Conservation (phyloP, 2,888 invertebrate species). For the Andrena praecox region DNA sequence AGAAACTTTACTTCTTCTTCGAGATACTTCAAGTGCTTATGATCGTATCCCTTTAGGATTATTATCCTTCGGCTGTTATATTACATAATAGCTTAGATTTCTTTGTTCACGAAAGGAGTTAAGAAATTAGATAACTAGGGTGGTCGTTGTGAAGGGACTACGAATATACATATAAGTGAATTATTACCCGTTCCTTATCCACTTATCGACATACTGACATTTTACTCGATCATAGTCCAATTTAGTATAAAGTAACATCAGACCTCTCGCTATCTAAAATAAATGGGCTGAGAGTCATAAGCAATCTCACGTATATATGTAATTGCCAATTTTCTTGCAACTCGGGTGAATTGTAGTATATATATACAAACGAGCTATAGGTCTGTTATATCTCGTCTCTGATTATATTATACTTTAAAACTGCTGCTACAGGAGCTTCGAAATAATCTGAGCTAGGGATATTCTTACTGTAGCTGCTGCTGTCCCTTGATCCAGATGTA, state of each 20-base stretch:
- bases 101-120: neutral
- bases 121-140: neutral
- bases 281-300: neutral
- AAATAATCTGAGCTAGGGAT: neutral
- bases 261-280: slow-evolving; percentile 71
- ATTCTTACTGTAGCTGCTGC: slow-evolving; percentile 64
- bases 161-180: neutral
- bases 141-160: neutral
- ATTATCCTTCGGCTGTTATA: slow-evolving; percentile 67
- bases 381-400: too few species aligned
- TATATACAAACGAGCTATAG: too few species aligned
- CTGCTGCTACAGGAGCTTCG: neutral
- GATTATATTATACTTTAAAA: neutral
- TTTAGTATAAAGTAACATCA: slow-evolving; percentile 67
- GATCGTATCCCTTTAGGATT: slow-evolving; percentile 70
- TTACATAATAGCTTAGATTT: slow-evolving; percentile 10
- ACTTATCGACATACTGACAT: slow-evolving; percentile 58
- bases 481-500: slow-evolving; percentile 66
- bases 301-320: neutral
- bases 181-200: slow-evolving; percentile 72
- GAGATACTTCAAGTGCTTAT: slow-evolving; percentile 74
- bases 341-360: too few species aligned
- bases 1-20: slow-evolving; percentile 63
- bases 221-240: slow-evolving; percentile 60
- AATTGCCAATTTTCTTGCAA: neutral